Evolutionary conservation across 2,797 vertebrate species (phyloP), one percentile per base, ranked within the genome.

Genomic region (Sibirionetta formosa): DNA sequence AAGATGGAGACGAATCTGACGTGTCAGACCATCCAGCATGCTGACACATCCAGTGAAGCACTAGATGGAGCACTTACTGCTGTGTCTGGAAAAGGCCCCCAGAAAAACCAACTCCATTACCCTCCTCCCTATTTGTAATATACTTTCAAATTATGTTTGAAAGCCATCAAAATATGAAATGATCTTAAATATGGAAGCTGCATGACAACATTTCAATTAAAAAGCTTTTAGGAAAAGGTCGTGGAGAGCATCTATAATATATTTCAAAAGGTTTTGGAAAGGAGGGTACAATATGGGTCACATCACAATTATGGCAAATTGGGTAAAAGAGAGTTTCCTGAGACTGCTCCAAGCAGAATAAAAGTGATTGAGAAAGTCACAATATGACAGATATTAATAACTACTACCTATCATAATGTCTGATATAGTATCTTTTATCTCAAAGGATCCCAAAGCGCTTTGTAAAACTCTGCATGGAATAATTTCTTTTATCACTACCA

Each of bases 301-400:
- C 71, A 64, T 87, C 71, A 87, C 50, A 79, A 75, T 89, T 87
- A 93, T 19, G 44, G 53, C 50, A 94, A 93, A 96, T 80, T 85
- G 79, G 73, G 75, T 90, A 85, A 94, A 93, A 91, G 57, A 88
- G 36, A 77, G 75, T 80, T 93, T 94, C 68, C 79, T 82, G 72
- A 89, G 78, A 80, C 84, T 70, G 84, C 50, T 89, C 46, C 9
- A 26, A 88, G 66, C 38, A 76, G 78, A 93, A 93, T 75, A 92
- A 85, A 95, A 97, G 82, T 95, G 92, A 91, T 77, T 88, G 88
- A 94, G 90, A 96, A 92, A 92, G 75, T 95, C 86, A 97, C 77
- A 93, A 91, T 90, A 69, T 85, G 88, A 92, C 87, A 86, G 58
- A 69, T 83, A 89, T 88, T 96, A 93, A 89, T 95, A 96, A 93